Evolutionary conservation across 2,797 vertebrate genomes (phyloP), one percentile per base, ranked within the genome.

Genomic region (Notolabrus celidotus): DNA sequence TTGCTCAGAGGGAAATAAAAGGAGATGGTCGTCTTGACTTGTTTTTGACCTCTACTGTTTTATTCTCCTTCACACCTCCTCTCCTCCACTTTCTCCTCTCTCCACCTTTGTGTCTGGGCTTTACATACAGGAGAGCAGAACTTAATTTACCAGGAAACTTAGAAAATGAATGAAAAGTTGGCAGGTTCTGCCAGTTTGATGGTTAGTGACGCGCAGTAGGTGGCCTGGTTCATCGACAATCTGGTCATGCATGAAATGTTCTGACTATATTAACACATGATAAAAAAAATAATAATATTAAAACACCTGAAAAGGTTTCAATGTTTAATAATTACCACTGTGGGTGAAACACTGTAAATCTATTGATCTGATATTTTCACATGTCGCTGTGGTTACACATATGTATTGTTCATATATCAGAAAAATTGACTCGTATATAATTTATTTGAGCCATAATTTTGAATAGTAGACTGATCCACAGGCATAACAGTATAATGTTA

Each of bases 1-100:
- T 81, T 74, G 68, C 68, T 67, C 8, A 11, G 38, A 58, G 72
- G 53, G 36, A 82, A 79, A 84, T 61, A 34, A 65, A 79, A 71
- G 73, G 59, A 73, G 43, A 69, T 61, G 67, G 68, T 68, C 34
- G 47, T 67, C 50, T 65, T 83, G 67, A 77, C 77, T 82, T 58
- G 62, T 55, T 65, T 65, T 62, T 85, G 74, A 85, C 79, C 75
- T 74, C 55, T 10, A 9, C 59, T 53, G 29, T 52, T 57, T 55
- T 66, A 7, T 47, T 19, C 47, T 49, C 22, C n/a, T 22, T 43
- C 42, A 17, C 22, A 20, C 15, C 10, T 33, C 33, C 33, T 36
- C 16, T 46, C 12, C 16, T 11, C 27, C 15, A 38, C 11, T 6
- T 10, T 77, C 73, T 81, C 53, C 47, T 65, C 61, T 80, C 61